Evolutionary conservation across 2,888 invertebrate species (phyloP).

Genomic region (Hypselothyrea guttata): DNA sequence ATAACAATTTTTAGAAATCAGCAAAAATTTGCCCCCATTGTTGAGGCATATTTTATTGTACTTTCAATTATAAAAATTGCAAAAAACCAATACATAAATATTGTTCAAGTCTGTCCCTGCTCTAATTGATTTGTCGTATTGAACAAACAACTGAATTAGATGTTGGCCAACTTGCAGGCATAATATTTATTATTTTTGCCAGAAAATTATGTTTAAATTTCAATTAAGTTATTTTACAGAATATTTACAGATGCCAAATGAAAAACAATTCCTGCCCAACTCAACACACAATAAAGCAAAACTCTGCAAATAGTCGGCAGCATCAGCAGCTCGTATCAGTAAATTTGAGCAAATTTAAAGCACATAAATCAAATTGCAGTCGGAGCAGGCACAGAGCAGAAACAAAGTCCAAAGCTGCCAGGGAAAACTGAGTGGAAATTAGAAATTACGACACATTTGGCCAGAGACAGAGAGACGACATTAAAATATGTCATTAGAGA

Average conservation of each 20-base stretch:
- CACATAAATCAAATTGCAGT: slow-evolving; percentile 65
- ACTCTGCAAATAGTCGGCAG: slow-evolving; percentile 17
- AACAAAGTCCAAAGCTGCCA: slow-evolving; percentile 23
- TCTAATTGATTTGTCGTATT: too few relatives aligned
- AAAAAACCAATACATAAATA: too few relatives aligned
- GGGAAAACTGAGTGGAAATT: slow-evolving; percentile 46
- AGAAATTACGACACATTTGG: slow-evolving; percentile 71
- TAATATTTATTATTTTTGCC: background rate
- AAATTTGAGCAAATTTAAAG: slow-evolving; percentile 61
- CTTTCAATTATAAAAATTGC: too few relatives aligned
- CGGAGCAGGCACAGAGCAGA: slow-evolving; percentile 14
- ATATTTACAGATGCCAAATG: slow-evolving; percentile 34
- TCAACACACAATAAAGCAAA: slow-evolving; percentile 31
- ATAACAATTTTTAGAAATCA: too few relatives aligned
- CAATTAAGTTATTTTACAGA: slow-evolving; percentile 7
- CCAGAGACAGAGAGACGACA: slow-evolving; percentile 49
- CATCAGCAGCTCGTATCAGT: slow-evolving; percentile 33
- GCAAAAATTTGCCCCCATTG: too few relatives aligned
- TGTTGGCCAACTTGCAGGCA: too few relatives aligned
- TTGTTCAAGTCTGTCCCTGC: too few relatives aligned
- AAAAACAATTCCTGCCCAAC: slow-evolving; percentile 22
- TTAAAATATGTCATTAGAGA: slow-evolving; percentile 71
- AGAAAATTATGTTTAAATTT: background rate
- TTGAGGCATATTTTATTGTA: too few relatives aligned
- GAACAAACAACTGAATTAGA: too few relatives aligned